Conservation (phyloP, 37 sponge, comb jelly and placozoan species). For the Crambe crambe region DNA sequence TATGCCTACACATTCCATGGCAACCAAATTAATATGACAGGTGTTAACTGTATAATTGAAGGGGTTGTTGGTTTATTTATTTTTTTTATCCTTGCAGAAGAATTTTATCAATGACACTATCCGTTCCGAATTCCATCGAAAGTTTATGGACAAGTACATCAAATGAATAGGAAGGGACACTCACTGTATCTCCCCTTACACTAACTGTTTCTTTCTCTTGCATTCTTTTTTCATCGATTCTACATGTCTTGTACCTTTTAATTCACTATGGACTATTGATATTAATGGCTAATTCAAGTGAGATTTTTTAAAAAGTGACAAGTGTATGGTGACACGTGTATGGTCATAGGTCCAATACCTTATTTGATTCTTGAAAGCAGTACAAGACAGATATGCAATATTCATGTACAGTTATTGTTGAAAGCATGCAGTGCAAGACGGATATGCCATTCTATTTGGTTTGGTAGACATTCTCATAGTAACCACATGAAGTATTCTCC, state of each 20-base stretch:
- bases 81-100: too few species aligned
- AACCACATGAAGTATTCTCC: too few species aligned
- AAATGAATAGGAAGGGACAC: constrained; percentile 41
- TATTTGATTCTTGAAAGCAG: too few species aligned
- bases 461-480: too few species aligned
- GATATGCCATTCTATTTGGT: too few species aligned
- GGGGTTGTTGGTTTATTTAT: neutral
- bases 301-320: too few species aligned
- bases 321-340: too few species aligned
- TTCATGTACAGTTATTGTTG: too few species aligned
- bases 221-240: neutral
- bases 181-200: neutral
- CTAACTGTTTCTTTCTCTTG: neutral
- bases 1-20: neutral
- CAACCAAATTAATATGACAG: neutral
- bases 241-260: neutral
- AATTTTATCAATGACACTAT: constrained; percentile 97
- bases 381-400: too few species aligned
- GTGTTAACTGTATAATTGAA: neutral
- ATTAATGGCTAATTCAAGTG: too few species aligned
- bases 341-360: too few species aligned
- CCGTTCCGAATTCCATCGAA: constrained; percentile 96
- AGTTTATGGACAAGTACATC: constrained; percentile 98
- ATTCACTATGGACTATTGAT: neutral
- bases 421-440: too few species aligned